Percentiles rank a stretch among this genome's conserved stretches.
These are phyloP conservation scores for Pocillopora verrucosa DNA, from an alignment of 64 coral and sea anemone species.

Conservation along the genomic window DNA sequence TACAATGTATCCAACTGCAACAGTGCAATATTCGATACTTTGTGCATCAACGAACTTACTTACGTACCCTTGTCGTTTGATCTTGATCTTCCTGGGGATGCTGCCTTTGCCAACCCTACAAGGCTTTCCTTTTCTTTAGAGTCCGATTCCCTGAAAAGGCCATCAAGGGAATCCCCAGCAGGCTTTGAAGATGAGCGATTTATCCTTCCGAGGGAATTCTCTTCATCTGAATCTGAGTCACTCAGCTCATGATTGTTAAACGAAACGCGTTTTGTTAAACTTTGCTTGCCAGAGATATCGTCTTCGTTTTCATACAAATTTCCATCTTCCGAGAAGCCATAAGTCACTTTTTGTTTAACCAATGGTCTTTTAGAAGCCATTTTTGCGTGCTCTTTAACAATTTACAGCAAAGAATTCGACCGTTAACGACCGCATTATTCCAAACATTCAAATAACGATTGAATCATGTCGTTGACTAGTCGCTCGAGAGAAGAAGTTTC, in stretches of 20 bases:
- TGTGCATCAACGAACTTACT: not conserved
- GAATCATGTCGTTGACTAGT: not conserved
- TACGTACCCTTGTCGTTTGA: constrained; percentile 31
- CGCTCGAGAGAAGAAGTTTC: not conserved
- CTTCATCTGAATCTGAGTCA: constrained; percentile 54
- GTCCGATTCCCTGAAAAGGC: constrained; percentile 9
- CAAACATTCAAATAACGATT: not conserved
- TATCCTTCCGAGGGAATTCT: constrained; percentile 52
- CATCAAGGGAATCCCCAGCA: constrained; percentile 16
- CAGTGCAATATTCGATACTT: not conserved
- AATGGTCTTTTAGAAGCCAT: constrained; percentile 36
- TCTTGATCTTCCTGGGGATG: not conserved
- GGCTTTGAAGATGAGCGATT: constrained; percentile 21
- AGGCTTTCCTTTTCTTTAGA: not conserved
- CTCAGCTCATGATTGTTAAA: constrained; percentile 27
- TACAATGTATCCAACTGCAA: too few relatives aligned
- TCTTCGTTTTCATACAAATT: constrained; percentile 21
- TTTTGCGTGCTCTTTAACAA: not conserved
- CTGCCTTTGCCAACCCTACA: not conserved
- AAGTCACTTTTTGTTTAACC: constrained; percentile 55
- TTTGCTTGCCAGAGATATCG: not conserved
- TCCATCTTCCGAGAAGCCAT: not conserved
- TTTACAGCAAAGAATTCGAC: constrained; percentile 1
- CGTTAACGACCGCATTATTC: not conserved
- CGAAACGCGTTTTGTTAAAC: constrained; percentile 38